Conservation (phyloP, 2,797 vertebrate species). For the Dipus sagitta region DNA sequence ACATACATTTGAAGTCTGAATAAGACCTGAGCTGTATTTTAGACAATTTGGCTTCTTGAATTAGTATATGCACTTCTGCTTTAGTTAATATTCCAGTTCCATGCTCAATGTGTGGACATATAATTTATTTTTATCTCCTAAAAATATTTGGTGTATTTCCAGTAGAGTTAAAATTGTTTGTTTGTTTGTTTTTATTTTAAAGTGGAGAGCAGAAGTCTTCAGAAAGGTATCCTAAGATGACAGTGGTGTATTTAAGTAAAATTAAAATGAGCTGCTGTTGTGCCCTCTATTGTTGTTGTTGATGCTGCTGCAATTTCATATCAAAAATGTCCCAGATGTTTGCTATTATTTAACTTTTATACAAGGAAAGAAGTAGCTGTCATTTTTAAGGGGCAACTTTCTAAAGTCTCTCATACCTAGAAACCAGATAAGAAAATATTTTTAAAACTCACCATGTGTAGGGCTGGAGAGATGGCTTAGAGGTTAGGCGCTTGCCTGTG, state of each 20-base stretch:
- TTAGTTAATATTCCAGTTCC: not conserved
- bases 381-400: not conserved
- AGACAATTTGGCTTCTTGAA: slow-evolving; percentile 3
- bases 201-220: not conserved
- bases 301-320: not conserved
- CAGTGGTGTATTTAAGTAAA: not conserved
- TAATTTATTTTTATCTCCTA: not conserved
- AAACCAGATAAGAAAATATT: not conserved
- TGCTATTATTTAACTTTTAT: slow-evolving; percentile 15
- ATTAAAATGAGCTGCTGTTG: not conserved
- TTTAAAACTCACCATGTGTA: not conserved
- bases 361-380: not conserved
- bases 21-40: not conserved
- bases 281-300: too few species aligned
- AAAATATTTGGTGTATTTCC: slow-evolving; percentile 35
- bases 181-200: not conserved
- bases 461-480: too few species aligned
- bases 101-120: not conserved
- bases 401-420: not conserved
- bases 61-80: slow-evolving; percentile 33
- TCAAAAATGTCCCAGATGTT: slow-evolving; percentile 11
- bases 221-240: not conserved
- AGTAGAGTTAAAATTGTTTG: slow-evolving; percentile 8
- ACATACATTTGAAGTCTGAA: not conserved
- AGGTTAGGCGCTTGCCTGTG: too few species aligned